Base-by-base conservation (phyloP, 1,140 invertebrate genomes). In the Adoxophyes honmai region DNA sequence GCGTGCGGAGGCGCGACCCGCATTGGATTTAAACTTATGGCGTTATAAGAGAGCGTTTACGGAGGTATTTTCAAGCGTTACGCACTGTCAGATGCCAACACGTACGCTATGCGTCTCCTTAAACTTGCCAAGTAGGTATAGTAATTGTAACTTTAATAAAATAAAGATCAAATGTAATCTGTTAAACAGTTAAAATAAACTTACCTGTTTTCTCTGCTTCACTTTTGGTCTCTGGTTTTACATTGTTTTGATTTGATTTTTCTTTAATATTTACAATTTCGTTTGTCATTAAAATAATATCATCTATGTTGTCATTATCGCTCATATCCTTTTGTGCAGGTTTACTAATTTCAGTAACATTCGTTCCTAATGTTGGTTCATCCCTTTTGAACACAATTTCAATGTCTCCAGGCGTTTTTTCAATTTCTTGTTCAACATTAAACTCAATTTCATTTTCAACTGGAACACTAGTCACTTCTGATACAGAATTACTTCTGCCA, bases 401-500 rank as follows among this genome's bases (percentile, higher is more conserved):
- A 51, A 68, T 36, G 62, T 62, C 44, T 36, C 34, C 51, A 34
- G 38, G 21, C 16, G 15, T 21, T 34, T 6, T 14, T 8, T 5
- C 35, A 18, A 57, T 48, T 56, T 56, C 28, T 37, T 34, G 36
- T 33, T 61, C 56, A 34, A 51, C 10, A 13, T 28, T 37, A 38
- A 55, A 53, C 34, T 8, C 34, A 28, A 42, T 57, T 15, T 64
- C 62, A 52, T 70, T 52, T 28, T 3, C 21, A 28, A 3, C 21
- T 28, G 21, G 21, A 28, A 53, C 42, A 55, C 57, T 63, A 48
- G 18, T 18, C 7, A 48, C 18, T 21, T 48, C 42, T 0, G 18
- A 21, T 57, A 58, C 59, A 36, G 59, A 44, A 16, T 62, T 36
- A 34, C 52, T 59, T 28, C 54, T 54, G 16, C 61, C 36, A 57